A percentile compares a stretch with the other conserved stretches of the same genome.
Evolutionary conservation across 2,797 vertebrate species (phyloP).

Genomic region (Melopsittacus undulatus): DNA sequence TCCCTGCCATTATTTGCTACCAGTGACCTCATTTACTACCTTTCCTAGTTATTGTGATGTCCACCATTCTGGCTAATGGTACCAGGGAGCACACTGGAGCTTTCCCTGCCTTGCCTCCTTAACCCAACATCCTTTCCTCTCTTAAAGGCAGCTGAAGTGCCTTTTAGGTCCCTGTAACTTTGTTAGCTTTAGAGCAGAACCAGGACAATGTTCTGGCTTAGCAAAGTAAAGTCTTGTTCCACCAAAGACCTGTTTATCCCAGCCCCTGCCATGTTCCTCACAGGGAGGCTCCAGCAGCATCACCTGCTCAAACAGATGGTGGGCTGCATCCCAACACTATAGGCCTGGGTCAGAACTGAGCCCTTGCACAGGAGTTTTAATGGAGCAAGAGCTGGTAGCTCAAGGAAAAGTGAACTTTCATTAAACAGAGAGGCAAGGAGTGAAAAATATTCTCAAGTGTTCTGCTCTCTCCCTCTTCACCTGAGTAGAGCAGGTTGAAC

Average conservation of each 20-base stretch:
- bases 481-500: neutral
- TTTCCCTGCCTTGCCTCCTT: neutral
- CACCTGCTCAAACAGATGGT: neutral
- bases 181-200: neutral
- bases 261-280: accelerated
- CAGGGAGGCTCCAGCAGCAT: neutral
- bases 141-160: neutral
- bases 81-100: neutral
- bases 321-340: neutral
- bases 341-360: neutral
- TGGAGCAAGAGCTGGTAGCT: neutral
- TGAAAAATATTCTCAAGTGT: neutral
- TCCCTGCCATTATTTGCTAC: neutral
- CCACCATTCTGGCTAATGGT: neutral
- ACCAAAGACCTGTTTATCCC: neutral
- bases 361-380: neutral
- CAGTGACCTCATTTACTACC: neutral
- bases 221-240: neutral
- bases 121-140: neutral
- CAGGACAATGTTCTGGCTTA: neutral
- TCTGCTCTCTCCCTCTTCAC: neutral
- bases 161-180: neutral
- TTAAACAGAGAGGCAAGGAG: neutral
- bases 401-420: neutral
- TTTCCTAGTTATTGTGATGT: neutral